Evolutionary conservation across 1,140 invertebrate species (phyloP).

Genomic region (Bombus sylvicola): DNA sequence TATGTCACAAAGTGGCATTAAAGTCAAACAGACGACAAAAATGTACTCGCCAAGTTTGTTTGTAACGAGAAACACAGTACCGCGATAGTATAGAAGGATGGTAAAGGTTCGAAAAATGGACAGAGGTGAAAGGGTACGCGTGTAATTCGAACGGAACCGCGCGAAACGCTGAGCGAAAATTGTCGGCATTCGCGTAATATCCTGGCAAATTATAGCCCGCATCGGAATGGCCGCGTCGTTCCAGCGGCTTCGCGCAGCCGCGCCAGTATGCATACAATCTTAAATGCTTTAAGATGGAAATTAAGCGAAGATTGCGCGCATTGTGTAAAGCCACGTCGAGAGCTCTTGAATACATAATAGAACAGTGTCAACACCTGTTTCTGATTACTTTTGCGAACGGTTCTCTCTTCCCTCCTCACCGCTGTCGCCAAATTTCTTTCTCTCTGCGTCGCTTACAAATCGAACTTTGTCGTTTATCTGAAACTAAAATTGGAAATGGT

Average conservation of each 20-base stretch:
- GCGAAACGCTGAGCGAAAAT: slow-evolving; percentile 17
- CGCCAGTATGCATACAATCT: slow-evolving; percentile 36
- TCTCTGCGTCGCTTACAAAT: neutral
- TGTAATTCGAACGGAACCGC: neutral
- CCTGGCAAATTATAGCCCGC: slow-evolving; percentile 29
- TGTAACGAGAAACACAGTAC: neutral
- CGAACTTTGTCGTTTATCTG: neutral
- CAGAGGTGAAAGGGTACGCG: too few species aligned
- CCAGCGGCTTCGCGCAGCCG: slow-evolving; percentile 15
- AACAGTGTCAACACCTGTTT: slow-evolving; percentile 50
- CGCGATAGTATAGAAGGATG: neutral
- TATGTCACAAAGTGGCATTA: too few species aligned
- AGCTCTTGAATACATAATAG: slow-evolving; percentile 53
- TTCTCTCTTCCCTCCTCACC: too few species aligned
- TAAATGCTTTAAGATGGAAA: slow-evolving; percentile 62
- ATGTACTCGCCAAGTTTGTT: neutral
- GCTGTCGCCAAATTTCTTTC: neutral
- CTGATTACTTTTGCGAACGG: slow-evolving; percentile 35
- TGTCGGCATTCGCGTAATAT: slow-evolving; percentile 29
- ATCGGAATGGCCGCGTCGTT: neutral
- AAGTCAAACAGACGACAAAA: neutral
- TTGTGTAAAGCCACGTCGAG: slow-evolving; percentile 38
- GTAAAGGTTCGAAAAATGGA: too few species aligned
- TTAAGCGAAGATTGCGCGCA: slow-evolving; percentile 54
- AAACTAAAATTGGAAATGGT: neutral